These are phyloP conservation scores for Leucoma salicis DNA, from an alignment of 2,888 invertebrate genomes.

Conservation along the genomic window DNA sequence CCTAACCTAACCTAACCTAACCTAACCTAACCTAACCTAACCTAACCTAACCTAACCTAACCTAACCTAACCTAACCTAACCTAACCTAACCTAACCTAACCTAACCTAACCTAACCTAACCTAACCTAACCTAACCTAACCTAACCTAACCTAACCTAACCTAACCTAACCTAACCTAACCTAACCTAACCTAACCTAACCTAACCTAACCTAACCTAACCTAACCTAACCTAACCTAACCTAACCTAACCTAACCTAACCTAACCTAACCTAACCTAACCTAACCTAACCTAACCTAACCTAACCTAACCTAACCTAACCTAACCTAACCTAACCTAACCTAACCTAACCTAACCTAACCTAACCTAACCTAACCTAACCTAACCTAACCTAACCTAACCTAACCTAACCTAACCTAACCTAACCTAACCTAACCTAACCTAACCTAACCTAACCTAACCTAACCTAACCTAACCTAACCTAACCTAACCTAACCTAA, in stretches of 20 bases:
- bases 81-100: slow-evolving; percentile 20
- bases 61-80: slow-evolving; percentile 19
- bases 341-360: slow-evolving; percentile 24
- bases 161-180: slow-evolving; percentile 19
- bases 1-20: not conserved
- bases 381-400: slow-evolving; percentile 17
- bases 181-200: slow-evolving; percentile 19
- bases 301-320: slow-evolving; percentile 24
- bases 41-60: slow-evolving; percentile 22
- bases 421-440: slow-evolving; percentile 29
- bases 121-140: slow-evolving; percentile 15
- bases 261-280: slow-evolving; percentile 26
- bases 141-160: slow-evolving; percentile 15
- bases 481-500: slow-evolving; percentile 29
- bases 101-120: slow-evolving; percentile 17
- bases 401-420: slow-evolving; percentile 28
- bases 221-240: slow-evolving; percentile 23
- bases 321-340: slow-evolving; percentile 12
- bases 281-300: slow-evolving; percentile 23
- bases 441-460: slow-evolving; percentile 26
- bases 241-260: slow-evolving; percentile 26
- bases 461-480: slow-evolving; percentile 32
- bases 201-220: slow-evolving; percentile 19
- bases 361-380: slow-evolving; percentile 17
- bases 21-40: slow-evolving; percentile 10